A percentile compares a stretch with the other conserved stretches of the same genome.
Conservation (phyloP, 2,113 vertebrate species). For the Myiopsitta monachus region DNA sequence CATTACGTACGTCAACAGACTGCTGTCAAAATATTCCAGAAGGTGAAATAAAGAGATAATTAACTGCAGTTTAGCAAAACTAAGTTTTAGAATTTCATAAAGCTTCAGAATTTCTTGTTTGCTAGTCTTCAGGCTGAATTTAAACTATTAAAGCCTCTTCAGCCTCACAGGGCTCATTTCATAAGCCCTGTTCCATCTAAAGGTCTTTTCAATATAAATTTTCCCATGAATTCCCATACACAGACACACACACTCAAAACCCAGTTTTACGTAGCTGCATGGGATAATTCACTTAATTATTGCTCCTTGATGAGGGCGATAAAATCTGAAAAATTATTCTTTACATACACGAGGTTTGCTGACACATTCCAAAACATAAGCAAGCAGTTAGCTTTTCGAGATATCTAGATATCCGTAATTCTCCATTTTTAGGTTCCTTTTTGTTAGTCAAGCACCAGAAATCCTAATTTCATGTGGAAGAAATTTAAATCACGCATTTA, state of each 20-base stretch:
- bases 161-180: not conserved
- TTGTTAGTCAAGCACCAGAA: not conserved
- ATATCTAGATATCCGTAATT: not conserved
- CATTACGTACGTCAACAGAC: not conserved
- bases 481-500: not conserved
- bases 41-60: not conserved
- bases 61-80: not conserved
- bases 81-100: not conserved
- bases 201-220: not conserved
- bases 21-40: not conserved
- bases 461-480: not conserved
- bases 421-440: not conserved
- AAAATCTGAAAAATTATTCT: not conserved
- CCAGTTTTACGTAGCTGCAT: not conserved
- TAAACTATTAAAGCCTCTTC: not conserved
- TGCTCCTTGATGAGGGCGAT: not conserved
- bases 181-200: not conserved
- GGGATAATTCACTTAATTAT: not conserved
- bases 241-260: not conserved
- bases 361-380: not conserved
- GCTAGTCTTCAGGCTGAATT: not conserved
- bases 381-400: not conserved
- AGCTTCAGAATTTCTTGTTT: not conserved
- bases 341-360: not conserved
- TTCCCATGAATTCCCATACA: not conserved